Conservation (phyloP, 2,797 vertebrate species). For the Semaprochilodus insignis region DNA sequence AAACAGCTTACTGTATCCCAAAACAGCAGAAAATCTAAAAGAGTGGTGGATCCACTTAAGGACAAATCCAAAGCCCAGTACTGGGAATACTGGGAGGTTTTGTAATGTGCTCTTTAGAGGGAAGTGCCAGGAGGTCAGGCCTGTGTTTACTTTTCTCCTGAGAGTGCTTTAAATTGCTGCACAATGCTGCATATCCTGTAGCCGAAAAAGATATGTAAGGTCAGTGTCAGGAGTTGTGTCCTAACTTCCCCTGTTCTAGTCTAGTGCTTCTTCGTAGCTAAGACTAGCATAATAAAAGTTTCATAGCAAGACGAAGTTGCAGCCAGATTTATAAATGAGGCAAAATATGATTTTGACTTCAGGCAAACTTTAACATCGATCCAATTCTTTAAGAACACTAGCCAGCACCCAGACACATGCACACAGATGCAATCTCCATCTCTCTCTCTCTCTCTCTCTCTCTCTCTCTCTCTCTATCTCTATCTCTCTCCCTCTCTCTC, state of each 20-base stretch:
- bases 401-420: neutral
- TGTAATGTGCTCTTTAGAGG: no score
- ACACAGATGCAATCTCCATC: neutral
- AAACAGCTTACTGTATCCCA: no score
- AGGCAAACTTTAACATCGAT: neutral
- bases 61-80: neutral
- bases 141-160: neutral
- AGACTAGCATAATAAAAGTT: neutral
- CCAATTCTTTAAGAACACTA: neutral
- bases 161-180: neutral
- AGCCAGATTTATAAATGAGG: neutral
- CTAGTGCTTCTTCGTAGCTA: neutral
- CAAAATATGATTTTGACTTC: neutral
- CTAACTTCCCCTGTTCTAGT: neutral
- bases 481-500: constrained; percentile 53
- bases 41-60: neutral
- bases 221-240: neutral
- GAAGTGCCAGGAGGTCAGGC: no score
- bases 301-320: neutral
- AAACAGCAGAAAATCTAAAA: no score
- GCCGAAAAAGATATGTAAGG: neutral
- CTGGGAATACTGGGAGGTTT: neutral
- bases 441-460: constrained; percentile 39
- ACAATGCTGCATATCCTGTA: neutral
- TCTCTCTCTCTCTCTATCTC: constrained; percentile 61